Evolutionary conservation across 37 sponge, comb jelly and placozoan species (phyloP).

Genomic region (Aphrocallistes beatrix): DNA sequence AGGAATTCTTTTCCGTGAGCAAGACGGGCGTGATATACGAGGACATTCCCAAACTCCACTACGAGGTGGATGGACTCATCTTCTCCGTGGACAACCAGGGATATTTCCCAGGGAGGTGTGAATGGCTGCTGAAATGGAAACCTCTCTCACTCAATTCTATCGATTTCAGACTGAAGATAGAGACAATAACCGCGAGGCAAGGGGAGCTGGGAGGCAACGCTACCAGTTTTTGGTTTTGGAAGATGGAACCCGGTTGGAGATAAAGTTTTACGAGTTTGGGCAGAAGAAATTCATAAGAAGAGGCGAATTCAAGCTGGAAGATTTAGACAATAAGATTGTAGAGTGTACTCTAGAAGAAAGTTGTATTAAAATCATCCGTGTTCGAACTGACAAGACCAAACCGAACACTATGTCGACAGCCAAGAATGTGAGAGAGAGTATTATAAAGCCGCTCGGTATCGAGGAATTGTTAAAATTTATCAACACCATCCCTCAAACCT

Average conservation of each 20-base stretch:
- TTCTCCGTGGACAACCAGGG: constrained; percentile 63
- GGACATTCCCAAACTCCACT: constrained; percentile 44
- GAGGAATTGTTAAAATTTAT: background rate
- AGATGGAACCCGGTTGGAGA: background rate
- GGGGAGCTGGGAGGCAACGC: background rate
- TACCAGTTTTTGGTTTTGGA: background rate
- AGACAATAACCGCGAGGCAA: background rate
- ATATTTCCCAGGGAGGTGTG: constrained; percentile 59
- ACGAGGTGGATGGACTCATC: constrained; percentile 84
- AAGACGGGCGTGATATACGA: constrained; percentile 18
- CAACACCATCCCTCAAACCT: too few relatives aligned
- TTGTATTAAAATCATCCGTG: constrained; percentile 68
- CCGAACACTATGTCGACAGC: constrained; percentile 79
- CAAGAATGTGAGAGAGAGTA: constrained; percentile 38
- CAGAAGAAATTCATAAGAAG: background rate
- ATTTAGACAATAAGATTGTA: constrained; percentile 68
- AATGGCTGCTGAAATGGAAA: constrained; percentile 85
- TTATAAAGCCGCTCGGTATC: background rate
- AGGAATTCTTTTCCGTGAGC: constrained; percentile 65
- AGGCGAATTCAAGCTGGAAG: background rate
- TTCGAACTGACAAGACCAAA: constrained; percentile 79
- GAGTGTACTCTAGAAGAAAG: constrained; percentile 54
- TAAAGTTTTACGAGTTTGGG: background rate
- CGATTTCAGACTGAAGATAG: constrained; percentile 73
- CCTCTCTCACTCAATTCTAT: constrained; percentile 83